Conservation (phyloP, 2,888 invertebrate genomes). For the Troilus luridus region DNA sequence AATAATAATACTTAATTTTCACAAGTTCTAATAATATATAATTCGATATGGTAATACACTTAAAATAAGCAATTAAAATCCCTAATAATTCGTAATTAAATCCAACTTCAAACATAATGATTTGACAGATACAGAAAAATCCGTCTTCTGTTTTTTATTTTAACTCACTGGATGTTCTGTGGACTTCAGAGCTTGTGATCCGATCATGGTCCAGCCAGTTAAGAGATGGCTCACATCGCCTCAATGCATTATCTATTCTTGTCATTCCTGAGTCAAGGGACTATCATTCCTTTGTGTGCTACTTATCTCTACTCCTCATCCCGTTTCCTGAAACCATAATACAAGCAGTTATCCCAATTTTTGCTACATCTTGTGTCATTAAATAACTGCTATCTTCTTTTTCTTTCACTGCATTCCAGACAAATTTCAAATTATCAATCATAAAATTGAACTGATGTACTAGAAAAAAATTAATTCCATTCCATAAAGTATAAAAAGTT, state of each 20-base stretch:
- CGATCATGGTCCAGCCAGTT: background rate
- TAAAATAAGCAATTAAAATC: too few relatives aligned
- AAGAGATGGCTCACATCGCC: background rate
- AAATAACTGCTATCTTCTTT: background rate
- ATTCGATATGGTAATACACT: too few relatives aligned
- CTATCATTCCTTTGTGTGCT: background rate
- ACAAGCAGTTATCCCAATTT: background rate
- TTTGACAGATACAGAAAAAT: background rate
- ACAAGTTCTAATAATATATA: too few relatives aligned
- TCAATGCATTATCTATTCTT: background rate
- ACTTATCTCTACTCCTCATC: slow-evolving; percentile 5
- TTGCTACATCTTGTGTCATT: background rate
- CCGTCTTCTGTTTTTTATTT: background rate
- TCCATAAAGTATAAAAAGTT: too few relatives aligned
- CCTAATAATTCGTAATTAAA: too few relatives aligned
- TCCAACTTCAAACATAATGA: too few relatives aligned
- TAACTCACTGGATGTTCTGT: background rate
- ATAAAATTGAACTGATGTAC: background rate
- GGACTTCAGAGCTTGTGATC: background rate
- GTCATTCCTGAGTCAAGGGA: background rate
- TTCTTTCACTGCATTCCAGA: background rate
- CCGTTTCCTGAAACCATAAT: background rate
- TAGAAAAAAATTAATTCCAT: background rate
- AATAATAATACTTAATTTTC: too few relatives aligned
- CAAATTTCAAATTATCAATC: background rate